phyloP scores from a whole-genome alignment of 2,888 invertebrate genomes.

The Ochropacha duplaris region DNA sequence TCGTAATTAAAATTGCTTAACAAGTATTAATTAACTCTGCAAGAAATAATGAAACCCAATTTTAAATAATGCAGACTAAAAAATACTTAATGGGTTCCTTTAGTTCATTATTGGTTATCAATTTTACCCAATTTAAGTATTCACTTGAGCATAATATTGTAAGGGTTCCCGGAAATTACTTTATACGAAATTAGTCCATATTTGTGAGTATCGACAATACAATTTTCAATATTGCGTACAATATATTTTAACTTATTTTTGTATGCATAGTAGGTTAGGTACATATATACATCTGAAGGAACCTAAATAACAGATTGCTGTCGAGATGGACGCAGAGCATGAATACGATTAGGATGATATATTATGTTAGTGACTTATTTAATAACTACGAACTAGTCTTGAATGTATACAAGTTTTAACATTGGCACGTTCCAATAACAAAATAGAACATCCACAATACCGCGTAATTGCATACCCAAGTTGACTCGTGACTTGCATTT shows the following conservation, averaged over 20 bases:
- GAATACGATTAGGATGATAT: no score
- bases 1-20: neutral
- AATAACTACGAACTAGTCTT: neutral
- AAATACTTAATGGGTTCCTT: slow-evolving; percentile 16
- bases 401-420: neutral
- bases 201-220: neutral
- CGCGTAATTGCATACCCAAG: neutral
- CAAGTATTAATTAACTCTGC: neutral
- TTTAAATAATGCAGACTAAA: slow-evolving; percentile 8
- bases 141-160: slow-evolving; percentile 27
- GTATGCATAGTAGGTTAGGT: no score
- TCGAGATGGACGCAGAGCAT: no score
- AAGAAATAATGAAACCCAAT: slow-evolving; percentile 13
- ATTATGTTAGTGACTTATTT: no score
- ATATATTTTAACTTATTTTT: no score
- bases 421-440: neutral
- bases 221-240: neutral
- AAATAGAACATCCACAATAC: neutral
- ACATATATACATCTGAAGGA: no score
- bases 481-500: neutral
- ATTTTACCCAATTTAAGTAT: slow-evolving; percentile 27
- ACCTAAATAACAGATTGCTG: no score
- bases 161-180: slow-evolving; percentile 25
- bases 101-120: slow-evolving; percentile 38
- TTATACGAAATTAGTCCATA: slow-evolving; percentile 8